Evolutionary conservation across 2,113 vertebrate species (phyloP), one percentile per base, ranked within the genome.

Genomic region (Paratilapia polleni): DNA sequence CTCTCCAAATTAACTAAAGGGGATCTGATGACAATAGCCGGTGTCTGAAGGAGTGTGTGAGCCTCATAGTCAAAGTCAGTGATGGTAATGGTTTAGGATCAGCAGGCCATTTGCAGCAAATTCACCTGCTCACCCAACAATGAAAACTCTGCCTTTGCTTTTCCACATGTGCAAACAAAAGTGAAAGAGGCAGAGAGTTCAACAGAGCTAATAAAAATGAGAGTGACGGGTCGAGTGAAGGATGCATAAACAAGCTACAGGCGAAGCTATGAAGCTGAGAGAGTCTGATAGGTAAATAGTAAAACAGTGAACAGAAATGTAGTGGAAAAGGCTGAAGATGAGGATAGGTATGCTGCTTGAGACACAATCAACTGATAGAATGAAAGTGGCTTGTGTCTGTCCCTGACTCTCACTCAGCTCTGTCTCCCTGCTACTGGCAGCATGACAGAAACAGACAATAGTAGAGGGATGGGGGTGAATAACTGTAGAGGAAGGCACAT

Each of bases 341-440:
- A 15, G 36, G 78, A 63, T 49, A 52, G 78, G 34, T 34, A 49
- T 66, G 88, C 58, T 43, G 41, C 68, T 82, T 81, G 70, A 83
- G 66, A 81, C 43, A 2, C 68, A 63, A 88, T 88, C 78, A 78
- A 73, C 85, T 41, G 81, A 77, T 77, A n/a, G 79, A 88, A 89
- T 28, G 49, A 89, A 80, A 79, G 74, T 66, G 86, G 5, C 64
- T 52, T 38, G n/a, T 80, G 63, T 62, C 26, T 78, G 9, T 60
- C 59, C 62, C 52, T 74, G 78, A 70, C 84, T 75, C 31, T 78
- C 68, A 73, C 81, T 41, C 52, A 81, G 10, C 49, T 17, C 41
- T n/a, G 62, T 64, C 82, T 70, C 34, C 13, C 62, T 62, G 47
- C 22, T 78, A 47, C 47, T 83, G 80, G 78, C 80, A 78, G 77